Conservation (phyloP, 1,140 invertebrate genomes). For the Drosophila takahashii region DNA sequence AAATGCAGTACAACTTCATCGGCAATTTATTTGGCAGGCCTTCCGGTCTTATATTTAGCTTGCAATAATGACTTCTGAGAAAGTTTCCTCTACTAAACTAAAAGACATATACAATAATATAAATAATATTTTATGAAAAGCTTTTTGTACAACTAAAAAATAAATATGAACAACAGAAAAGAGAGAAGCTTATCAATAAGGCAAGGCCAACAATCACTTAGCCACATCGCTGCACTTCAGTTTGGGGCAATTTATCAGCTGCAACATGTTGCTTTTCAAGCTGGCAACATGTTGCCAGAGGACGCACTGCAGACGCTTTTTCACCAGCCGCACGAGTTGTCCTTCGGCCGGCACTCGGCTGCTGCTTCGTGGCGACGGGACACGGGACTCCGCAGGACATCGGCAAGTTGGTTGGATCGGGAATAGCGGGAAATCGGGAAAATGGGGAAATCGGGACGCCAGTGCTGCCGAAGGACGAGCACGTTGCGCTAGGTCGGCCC, state of each 20-base stretch:
- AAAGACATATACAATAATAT: too few relatives aligned
- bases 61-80: too few relatives aligned
- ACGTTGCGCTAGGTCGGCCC: slow-evolving; percentile 69
- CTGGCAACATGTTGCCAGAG: slow-evolving; percentile 49
- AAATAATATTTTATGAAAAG: too few relatives aligned
- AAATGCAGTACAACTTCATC: too few relatives aligned
- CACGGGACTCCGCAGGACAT: slow-evolving; percentile 9
- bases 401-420: slow-evolving; percentile 15
- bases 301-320: background rate
- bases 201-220: background rate
- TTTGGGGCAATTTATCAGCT: background rate
- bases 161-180: too few relatives aligned
- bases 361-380: slow-evolving; percentile 7
- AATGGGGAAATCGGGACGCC: slow-evolving; percentile 16
- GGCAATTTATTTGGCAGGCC: too few relatives aligned
- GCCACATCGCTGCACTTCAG: background rate
- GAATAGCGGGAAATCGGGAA: slow-evolving; percentile 12
- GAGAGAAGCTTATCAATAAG: background rate
- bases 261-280: slow-evolving; percentile 4
- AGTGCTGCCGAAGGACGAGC: slow-evolving; percentile 44
- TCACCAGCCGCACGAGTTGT: slow-evolving; percentile 9
- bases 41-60: too few relatives aligned
- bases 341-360: slow-evolving; percentile 25
- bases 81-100: too few relatives aligned
- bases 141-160: too few relatives aligned